Evolutionary conservation across 2,888 invertebrate species (phyloP).

Genomic region (Macroteleia sp.): DNA sequence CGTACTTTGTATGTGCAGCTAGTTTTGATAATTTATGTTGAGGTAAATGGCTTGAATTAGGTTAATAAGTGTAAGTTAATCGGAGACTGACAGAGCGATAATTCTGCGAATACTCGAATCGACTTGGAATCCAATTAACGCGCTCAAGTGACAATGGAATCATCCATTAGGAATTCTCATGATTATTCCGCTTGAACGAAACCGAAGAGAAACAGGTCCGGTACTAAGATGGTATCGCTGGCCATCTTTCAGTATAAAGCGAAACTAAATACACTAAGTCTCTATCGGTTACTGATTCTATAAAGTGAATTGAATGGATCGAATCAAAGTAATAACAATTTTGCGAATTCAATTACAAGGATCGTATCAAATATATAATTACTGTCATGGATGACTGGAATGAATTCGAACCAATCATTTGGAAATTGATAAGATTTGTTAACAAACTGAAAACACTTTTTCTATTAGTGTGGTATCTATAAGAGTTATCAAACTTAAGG

Average conservation of each 20-base stretch:
- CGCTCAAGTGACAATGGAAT: constrained; percentile 75
- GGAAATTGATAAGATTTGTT: no score
- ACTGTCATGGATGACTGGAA: neutral
- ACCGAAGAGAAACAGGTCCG: constrained; percentile 71
- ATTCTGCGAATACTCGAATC: constrained; percentile 70
- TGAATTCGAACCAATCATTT: neutral
- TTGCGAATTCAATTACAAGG: constrained; percentile 40
- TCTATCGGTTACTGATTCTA: constrained; percentile 66
- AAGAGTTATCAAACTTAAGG: no score
- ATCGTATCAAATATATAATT: constrained; percentile 20
- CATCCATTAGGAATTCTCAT: constrained; percentile 81
- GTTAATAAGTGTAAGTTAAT: constrained; percentile 56
- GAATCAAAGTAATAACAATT: constrained; percentile 14
- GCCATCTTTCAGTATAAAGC: constrained; percentile 80
- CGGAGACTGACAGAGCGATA: constrained; percentile 25
- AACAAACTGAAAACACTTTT: no score
- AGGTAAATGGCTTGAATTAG: constrained; percentile 11
- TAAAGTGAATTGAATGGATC: constrained; percentile 8
- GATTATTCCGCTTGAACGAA: constrained; percentile 76
- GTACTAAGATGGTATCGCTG: constrained; percentile 73
- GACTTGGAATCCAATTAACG: constrained; percentile 76
- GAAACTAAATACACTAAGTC: constrained; percentile 80
- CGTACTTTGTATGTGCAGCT: constrained; percentile 15
- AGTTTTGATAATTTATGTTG: constrained; percentile 38
- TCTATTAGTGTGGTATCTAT: no score